A percentile compares a stretch with the other conserved stretches of the same genome.
phyloP scores from a whole-genome alignment of 1,140 invertebrate species.

The Oreohelix idahoensis region DNA sequence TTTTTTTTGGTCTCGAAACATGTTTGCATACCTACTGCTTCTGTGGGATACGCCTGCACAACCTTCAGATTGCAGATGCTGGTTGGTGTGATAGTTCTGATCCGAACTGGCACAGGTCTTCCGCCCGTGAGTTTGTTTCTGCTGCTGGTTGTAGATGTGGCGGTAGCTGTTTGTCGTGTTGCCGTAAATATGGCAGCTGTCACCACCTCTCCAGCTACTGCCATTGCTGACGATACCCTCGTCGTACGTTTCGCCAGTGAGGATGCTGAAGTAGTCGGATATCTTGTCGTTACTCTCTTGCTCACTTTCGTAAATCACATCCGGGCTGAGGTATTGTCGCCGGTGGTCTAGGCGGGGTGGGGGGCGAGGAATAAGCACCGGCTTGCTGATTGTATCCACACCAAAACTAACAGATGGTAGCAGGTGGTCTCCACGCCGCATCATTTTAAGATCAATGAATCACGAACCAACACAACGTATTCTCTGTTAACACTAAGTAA shows the following conservation, averaged over 20 bases:
- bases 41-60: background rate
- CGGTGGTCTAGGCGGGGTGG: background rate
- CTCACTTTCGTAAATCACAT: slow-evolving; percentile 18
- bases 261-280: background rate
- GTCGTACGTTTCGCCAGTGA: background rate
- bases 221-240: background rate
- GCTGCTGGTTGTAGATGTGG: background rate
- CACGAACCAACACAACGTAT: background rate
- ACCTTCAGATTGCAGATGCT: background rate
- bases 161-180: background rate
- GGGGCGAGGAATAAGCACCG: background rate
- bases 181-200: background rate
- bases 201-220: background rate
- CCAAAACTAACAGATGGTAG: background rate
- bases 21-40: background rate
- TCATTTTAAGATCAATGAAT: background rate
- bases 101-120: background rate
- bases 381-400: background rate
- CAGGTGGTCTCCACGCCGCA: background rate
- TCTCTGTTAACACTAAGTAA: too few species aligned
- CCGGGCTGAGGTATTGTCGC: background rate
- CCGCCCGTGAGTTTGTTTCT: background rate
- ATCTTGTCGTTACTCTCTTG: background rate
- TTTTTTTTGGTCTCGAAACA: too few species aligned
- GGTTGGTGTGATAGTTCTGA: background rate